Conservation (phyloP, 2,888 invertebrate species). For the Orchesella flavescens region DNA sequence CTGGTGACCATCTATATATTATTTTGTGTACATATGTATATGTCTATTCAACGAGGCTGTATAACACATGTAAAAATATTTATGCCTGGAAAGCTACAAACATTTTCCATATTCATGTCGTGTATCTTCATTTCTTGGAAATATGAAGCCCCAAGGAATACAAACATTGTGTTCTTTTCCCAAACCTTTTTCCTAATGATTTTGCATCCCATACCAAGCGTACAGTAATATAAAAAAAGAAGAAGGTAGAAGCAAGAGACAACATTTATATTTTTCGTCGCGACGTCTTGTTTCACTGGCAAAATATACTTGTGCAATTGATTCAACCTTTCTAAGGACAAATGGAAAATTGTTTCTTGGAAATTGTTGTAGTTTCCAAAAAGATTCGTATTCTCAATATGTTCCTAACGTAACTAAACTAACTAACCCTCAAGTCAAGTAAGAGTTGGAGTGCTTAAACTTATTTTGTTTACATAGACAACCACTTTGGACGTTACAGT, state of each 20-base stretch:
- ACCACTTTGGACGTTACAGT: too few species aligned
- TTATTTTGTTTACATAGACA: too few species aligned
- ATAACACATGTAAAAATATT: not conserved
- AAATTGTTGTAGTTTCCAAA: too few species aligned
- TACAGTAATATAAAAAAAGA: too few species aligned
- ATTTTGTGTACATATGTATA: too few species aligned
- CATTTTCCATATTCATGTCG: not conserved
- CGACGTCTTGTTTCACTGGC: not conserved
- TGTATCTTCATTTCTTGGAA: slow-evolving; percentile 13
- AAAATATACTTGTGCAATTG: not conserved
- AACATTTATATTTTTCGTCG: too few species aligned
- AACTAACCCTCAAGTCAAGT: not conserved
- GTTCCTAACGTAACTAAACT: not conserved
- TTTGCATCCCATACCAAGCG: too few species aligned
- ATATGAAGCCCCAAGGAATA: slow-evolving; percentile 11
- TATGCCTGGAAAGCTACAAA: not conserved
- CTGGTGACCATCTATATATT: not conserved
- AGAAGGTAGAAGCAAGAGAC: too few species aligned
- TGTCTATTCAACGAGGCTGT: not conserved
- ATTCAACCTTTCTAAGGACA: too few species aligned
- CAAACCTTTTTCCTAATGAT: not conserved
- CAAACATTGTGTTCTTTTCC: not conserved
- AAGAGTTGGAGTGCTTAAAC: too few species aligned
- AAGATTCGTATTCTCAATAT: too few species aligned
- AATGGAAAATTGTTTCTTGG: too few species aligned